Conservation (phyloP, 1,140 invertebrate species). For the Tyrophagus putrescentiae region DNA sequence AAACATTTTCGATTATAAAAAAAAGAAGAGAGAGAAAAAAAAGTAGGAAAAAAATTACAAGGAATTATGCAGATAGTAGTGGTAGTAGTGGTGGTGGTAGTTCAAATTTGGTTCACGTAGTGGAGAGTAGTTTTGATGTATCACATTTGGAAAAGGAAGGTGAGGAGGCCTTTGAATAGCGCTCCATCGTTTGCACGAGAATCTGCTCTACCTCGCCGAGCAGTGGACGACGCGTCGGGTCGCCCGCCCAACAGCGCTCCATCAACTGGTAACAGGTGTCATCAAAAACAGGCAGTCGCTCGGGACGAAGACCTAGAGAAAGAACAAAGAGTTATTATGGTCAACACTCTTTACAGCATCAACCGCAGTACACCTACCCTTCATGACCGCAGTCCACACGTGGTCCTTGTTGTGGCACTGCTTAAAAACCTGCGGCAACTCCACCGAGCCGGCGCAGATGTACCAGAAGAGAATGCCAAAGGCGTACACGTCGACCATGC, state of each 20-base stretch:
- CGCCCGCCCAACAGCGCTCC: constrained; percentile 66
- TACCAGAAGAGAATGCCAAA: constrained; percentile 87
- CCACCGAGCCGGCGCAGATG: constrained; percentile 64
- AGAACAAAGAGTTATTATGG: no score
- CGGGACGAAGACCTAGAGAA: constrained; percentile 47
- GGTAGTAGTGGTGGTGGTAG: no score
- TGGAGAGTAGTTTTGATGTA: no score
- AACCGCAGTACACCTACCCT: constrained; percentile 42
- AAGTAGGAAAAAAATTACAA: no score
- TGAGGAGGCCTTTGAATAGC: no score
- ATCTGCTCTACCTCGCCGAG: constrained; percentile 56
- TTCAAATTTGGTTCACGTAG: no score
- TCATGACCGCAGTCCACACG: constrained; percentile 63
- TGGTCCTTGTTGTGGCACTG: constrained; percentile 75
- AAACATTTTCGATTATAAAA: no score
- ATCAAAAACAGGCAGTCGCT: constrained; percentile 54
- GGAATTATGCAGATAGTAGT: neutral
- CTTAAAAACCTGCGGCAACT: constrained; percentile 63
- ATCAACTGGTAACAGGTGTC: constrained; percentile 69
- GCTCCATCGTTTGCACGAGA: constrained; percentile 40
- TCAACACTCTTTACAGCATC: no score
- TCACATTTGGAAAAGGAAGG: no score
- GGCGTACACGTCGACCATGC: constrained; percentile 72
- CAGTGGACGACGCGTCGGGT: constrained; percentile 54
- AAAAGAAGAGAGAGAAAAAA: no score